These are phyloP conservation scores for Polyergus mexicanus DNA, from an alignment of 1,140 invertebrate genomes.

Conservation along the genomic window DNA sequence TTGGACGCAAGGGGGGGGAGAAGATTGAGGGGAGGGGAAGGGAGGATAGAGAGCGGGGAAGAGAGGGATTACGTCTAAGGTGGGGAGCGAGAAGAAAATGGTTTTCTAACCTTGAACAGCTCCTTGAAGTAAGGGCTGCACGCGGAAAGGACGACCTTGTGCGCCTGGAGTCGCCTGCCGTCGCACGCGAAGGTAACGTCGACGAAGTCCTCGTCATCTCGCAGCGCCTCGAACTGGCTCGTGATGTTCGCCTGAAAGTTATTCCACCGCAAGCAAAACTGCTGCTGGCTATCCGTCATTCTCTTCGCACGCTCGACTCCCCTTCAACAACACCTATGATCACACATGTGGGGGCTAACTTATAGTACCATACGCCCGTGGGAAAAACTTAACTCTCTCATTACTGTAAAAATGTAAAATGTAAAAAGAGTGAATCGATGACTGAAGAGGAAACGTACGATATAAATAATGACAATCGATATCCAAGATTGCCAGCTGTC, in stretches of 20 bases:
- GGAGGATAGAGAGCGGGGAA: slow-evolving; percentile 3
- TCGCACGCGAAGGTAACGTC: slow-evolving; percentile 94
- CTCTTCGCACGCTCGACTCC: slow-evolving; percentile 82
- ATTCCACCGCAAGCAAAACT: slow-evolving; percentile 97
- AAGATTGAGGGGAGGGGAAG: background rate
- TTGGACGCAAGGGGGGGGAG: background rate
- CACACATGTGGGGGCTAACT: slow-evolving; percentile 81
- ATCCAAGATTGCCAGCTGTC: slow-evolving; percentile 80
- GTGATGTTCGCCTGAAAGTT: slow-evolving; percentile 96
- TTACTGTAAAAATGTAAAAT: slow-evolving; percentile 87
- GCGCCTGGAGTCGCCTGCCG: slow-evolving; percentile 91
- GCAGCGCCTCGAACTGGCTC: slow-evolving; percentile 92
- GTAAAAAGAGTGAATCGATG: slow-evolving; percentile 87
- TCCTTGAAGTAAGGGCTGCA: slow-evolving; percentile 94
- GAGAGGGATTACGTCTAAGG: slow-evolving; percentile 53
- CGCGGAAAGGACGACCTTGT: slow-evolving; percentile 93
- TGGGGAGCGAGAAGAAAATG: slow-evolving; percentile 67
- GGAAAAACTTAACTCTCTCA: slow-evolving; percentile 85
- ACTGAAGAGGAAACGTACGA: slow-evolving; percentile 87
- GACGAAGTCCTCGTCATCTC: slow-evolving; percentile 93
- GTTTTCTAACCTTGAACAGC: slow-evolving; percentile 91
- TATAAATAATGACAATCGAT: slow-evolving; percentile 88
- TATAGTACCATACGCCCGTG: slow-evolving; percentile 79
- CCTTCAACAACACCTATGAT: slow-evolving; percentile 81
- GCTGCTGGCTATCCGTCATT: slow-evolving; percentile 89